Base-by-base conservation (phyloP, 2,797 vertebrate genomes). In the Vireo griseus region DNA sequence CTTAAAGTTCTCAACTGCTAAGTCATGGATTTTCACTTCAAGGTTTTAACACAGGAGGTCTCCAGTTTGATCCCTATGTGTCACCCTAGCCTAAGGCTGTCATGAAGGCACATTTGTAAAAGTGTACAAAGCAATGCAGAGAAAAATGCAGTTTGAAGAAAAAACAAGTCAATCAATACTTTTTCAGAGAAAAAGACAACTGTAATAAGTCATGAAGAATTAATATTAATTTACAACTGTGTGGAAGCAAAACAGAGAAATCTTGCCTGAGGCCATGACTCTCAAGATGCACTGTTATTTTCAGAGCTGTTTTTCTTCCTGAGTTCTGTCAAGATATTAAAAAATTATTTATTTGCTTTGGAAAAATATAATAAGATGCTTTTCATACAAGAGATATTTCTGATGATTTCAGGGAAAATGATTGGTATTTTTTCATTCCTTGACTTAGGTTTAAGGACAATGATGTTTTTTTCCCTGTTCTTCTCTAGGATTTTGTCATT, bases 161-260 rank as follows among this genome's bases (percentile, higher is more conserved):
- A 87, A 93, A 92, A 50, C 57, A 91, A 94, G 72, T 80, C 63
- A 79, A 57, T 93, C 88, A 81, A 58, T 90, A 76, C 18, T 8
- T 16, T 92, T 93, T 89, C 51, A 75, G 68, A 86, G 45, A 50
- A 94, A 86, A 79, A 66, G 31, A 86, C 16, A 17, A 77, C 25
- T 68, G 22, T 47, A 87, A 62, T 72, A 91, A 95, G 74, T 87
- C 28, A 80, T 33, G 15, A 93, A 80, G 61, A 93, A 91, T 91
- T 92, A 93, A 92, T 91, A 95, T 68, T 91, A 85, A 92, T 84
- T 94, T 95, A 71, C 21, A 83, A 61, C 18, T 50, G 3, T 66
- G 17, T 85, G 42, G 74, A 90, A 93, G 69, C 3, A 79, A 93
- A 89, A 39, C 37, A 71, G 29, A 81, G 33, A 92, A 87, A 57